Evolutionary conservation across 2,888 invertebrate species (phyloP), one percentile per base, ranked within the genome.

Genomic region (Noctua janthe): DNA sequence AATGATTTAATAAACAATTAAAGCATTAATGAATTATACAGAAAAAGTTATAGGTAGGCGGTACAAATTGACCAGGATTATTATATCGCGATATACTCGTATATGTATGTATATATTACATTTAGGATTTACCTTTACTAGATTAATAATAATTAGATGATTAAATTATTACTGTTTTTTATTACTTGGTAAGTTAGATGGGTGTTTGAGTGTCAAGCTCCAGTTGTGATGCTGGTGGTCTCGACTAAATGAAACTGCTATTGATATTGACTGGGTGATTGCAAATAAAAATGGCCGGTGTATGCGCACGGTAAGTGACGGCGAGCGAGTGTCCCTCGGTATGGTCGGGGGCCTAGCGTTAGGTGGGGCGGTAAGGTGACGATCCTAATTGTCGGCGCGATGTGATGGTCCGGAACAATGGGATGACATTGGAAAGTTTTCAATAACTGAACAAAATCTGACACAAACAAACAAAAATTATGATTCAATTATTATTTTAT

Each of bases 401-500:
- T 13, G 47, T 49, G 47, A 49, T 11, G 11, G 11, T 49, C 47
- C 43, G 7, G 43, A 43, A 43, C 43, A 7, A 43, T 62, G 29
- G 15, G 15, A 29, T 62, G 15, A 6, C 13, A 59, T 59, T 59
- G 5, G 15, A 29, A 62, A 62, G 15, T 29, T 62, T 15, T 29
- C 7, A 7, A 0, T 72, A 74, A 10, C 15, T 11, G 8, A 43
- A 5, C 15, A 76, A 56, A 23, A 35, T 13, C 11, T 23, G 56
- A 1, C 20, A 82, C 66, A 59, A 80, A 80, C 74, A 82, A 56
- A 82, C 82, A 29, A 11, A 17, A 66, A 49, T 2, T 39, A 15
- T 8, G 1, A 43, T 71, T 62, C 43, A 3, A 20, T 71, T 71
- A 47, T 43, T 54, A 43, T 51, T 78, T 13, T 6, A 43, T 54